phyloP scores from a whole-genome alignment of 2,797 vertebrate species.

The Pseudochromis fuscus region DNA sequence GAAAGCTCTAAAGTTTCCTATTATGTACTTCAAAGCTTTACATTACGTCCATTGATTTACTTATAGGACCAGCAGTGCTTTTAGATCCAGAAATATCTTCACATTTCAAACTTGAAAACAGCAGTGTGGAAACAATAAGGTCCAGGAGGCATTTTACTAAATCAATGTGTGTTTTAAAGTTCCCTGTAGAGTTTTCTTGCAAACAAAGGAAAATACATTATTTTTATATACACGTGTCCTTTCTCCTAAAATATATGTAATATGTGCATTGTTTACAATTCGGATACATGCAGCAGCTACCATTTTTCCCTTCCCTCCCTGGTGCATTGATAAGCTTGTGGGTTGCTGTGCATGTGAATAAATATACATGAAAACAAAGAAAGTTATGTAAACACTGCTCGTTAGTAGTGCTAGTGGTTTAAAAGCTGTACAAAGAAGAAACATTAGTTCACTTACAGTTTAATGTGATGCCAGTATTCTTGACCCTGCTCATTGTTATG shows the following conservation, averaged over 20 bases:
- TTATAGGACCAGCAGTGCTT: neutral
- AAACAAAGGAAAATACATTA: neutral
- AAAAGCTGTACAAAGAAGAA: no score
- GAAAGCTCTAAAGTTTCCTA: neutral
- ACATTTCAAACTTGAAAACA: constrained; percentile 11
- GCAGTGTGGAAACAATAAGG: neutral
- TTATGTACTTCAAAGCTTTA: constrained; percentile 6
- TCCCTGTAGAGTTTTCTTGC: neutral
- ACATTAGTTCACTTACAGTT: no score
- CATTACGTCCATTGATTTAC: neutral
- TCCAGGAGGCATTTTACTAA: neutral
- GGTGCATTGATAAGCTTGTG: no score
- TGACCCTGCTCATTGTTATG: no score
- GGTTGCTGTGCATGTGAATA: no score
- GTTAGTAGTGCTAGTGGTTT: no score
- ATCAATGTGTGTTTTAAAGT: neutral
- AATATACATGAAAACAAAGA: no score
- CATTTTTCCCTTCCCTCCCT: no score
- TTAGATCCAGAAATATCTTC: constrained; percentile 13
- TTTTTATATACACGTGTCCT: neutral
- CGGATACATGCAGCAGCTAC: no score
- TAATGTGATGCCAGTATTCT: no score
- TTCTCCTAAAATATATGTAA: neutral
- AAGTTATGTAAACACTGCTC: no score
- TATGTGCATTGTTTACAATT: no score